phyloP scores from a whole-genome alignment of 2,113 vertebrate species.

The Zosterops lateralis region DNA sequence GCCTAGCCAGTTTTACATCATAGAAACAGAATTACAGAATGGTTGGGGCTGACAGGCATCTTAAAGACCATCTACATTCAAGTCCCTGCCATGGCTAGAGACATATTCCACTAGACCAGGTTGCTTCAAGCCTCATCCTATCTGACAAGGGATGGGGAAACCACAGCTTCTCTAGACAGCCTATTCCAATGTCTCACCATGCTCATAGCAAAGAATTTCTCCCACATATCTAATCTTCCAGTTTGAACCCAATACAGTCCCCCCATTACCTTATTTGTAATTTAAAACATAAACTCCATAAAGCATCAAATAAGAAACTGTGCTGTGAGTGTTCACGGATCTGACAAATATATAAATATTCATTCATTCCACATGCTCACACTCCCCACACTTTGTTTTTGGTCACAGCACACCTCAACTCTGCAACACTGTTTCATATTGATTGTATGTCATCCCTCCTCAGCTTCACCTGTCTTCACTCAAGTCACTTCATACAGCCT shows the following conservation, averaged over 20 bases:
- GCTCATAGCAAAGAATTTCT: not conserved
- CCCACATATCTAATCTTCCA: not conserved
- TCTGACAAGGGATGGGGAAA: not conserved
- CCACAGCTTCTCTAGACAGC: not conserved
- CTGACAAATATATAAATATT: not conserved
- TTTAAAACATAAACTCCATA: not conserved
- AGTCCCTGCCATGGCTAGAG: not conserved
- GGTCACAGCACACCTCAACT: not conserved
- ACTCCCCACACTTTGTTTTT: not conserved
- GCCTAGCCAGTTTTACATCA: not conserved
- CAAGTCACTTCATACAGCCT: not conserved
- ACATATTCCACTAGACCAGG: not conserved
- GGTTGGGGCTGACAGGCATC: not conserved
- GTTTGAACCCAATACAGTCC: not conserved
- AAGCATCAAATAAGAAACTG: not conserved
- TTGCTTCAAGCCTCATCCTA: not conserved
- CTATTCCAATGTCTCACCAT: not conserved
- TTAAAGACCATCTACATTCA: not conserved
- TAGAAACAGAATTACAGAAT: not conserved
- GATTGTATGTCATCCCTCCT: not conserved
- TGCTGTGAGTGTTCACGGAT: fast-evolving
- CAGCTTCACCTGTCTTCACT: not conserved
- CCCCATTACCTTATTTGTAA: not conserved
- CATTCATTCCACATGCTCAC: not conserved
- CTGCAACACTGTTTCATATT: not conserved